Evolutionary conservation across 1,140 invertebrate species (phyloP), one percentile per base, ranked within the genome.

Genomic region (Dendroctonus ponderosae): DNA sequence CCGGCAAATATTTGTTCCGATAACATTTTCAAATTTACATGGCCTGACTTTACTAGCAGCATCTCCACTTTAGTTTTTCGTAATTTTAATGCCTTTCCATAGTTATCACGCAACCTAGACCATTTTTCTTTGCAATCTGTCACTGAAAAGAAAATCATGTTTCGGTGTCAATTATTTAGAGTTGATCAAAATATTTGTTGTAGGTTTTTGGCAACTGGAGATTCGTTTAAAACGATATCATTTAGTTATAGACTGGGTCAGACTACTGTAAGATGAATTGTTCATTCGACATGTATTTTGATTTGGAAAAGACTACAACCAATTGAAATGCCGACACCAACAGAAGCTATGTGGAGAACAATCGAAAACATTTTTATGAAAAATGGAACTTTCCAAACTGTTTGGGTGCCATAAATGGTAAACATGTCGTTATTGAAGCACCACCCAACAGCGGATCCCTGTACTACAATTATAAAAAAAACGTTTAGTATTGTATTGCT

Each of bases 401-500:
- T 69, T 57, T 81, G 40, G 79, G 80, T n/a, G 77, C 79, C 5
- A 66, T 84, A 14, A 79, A 83, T 71, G 80, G 79, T 8, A 82
- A 82, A 71, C 79, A 81, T 71, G 70, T 81, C 5, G 70, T 60
- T 50, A 74, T 80, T 69, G 41, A 68, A 58, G 68, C 70, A 59
- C 80, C 79, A 48, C 37, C 59, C 12, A 76, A 75, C 49, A 72
- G 72, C 53, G 80, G 80, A 52, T 71, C 73, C 5, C 52, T 69
- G 6, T 82, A 70, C 70, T 80, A 72, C 61, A 82, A 82, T 69
- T 81, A 82, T 53, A 83, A 83, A 71, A 65, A n/a, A 74, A 6
- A 71, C 65, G 63, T 82, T 79, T 71, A 80, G 76, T 48, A 74
- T 82, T 42, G 79, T 83, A 46, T 70, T 84, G 39, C 67, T 81